phyloP scores from a whole-genome alignment of 2,888 invertebrate genomes.

The Athalia rosae region DNA sequence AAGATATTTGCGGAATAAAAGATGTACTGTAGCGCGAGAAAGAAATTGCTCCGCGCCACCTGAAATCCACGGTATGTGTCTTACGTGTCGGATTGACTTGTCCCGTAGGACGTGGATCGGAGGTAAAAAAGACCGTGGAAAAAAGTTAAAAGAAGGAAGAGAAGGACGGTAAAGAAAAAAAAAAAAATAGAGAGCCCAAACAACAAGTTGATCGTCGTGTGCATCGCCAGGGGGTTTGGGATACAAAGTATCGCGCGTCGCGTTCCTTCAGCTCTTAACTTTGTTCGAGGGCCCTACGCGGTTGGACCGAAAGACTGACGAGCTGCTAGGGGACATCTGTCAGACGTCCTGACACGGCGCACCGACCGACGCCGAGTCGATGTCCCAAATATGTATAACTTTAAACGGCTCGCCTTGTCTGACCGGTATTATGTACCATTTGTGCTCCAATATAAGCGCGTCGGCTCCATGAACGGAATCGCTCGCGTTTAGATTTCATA shows the following conservation, averaged over 20 bases:
- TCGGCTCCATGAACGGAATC: constrained; percentile 10
- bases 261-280: background rate
- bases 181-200: constrained; percentile 52
- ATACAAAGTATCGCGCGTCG: constrained; percentile 29
- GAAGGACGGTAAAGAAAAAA: background rate
- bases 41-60: background rate
- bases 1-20: background rate
- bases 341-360: constrained; percentile 44
- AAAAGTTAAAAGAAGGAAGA: too few species aligned
- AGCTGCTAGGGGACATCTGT: constrained; percentile 59
- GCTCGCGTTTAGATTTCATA: background rate
- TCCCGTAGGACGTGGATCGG: constrained; percentile 51
- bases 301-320: constrained; percentile 55
- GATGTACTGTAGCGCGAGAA: background rate
- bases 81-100: constrained; percentile 66
- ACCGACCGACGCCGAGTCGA: constrained; percentile 20
- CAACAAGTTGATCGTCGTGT: constrained; percentile 15
- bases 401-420: constrained; percentile 39
- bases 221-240: background rate
- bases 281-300: constrained; percentile 42
- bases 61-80: constrained; percentile 32
- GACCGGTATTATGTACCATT: constrained; percentile 9
- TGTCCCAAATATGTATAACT: constrained; percentile 35
- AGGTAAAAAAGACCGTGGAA: too few species aligned
- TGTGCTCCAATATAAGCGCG: background rate